Base-by-base conservation (phyloP, 2,797 vertebrate species). In the Acanthopagrus latus region DNA sequence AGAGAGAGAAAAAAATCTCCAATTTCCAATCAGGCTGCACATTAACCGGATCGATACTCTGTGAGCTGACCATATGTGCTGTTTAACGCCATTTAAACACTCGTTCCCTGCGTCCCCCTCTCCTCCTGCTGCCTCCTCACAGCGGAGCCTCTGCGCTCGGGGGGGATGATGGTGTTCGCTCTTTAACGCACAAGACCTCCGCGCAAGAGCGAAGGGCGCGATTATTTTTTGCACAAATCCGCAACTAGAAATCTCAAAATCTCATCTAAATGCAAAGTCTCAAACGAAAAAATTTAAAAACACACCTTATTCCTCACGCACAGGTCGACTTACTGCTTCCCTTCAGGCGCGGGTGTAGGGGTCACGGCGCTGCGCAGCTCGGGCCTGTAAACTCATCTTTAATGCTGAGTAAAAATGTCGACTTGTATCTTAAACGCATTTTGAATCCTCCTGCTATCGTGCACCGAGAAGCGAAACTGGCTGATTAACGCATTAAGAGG, bases 161-260 rank as follows among this genome's bases (percentile, higher is more conserved):
- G 67, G 48, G 64, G 60, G 23, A 69, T 64, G 78, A 60, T 55
- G 47, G 9, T 52, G 75, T 56, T 66, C 67, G 48, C 64, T 79
- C 51, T n/a, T 66, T 74, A 59, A 78, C 83, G 85, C 86, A 51
- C 82, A 46, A 75, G 72, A 82, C 60, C 77, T 71, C 46, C 57
- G 41, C 21, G 25, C 27, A 52, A 25, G 44, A 16, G 14, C 14
- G 20, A 62, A 27, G 55, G 12, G 72, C 17, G 46, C 51, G n/a
- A 62, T 64, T 38, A 8, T 0, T 38, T 38, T 38, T 86, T n/a
- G 16, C 38, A 27, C 48, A 63, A 77, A 70, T 29, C 18, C 43
- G 21, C 64, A 41, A 1, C 3, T 10, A 4, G 9, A 52, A 58
- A 38, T 16, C 4, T 52, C 12, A 23, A 23, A 29, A n/a, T 54